Percentiles rank a stretch among this genome's conserved stretches.
Evolutionary conservation across 37 sponge, comb jelly and placozoan species (phyloP).

Genomic region (Spongia lamella): DNA sequence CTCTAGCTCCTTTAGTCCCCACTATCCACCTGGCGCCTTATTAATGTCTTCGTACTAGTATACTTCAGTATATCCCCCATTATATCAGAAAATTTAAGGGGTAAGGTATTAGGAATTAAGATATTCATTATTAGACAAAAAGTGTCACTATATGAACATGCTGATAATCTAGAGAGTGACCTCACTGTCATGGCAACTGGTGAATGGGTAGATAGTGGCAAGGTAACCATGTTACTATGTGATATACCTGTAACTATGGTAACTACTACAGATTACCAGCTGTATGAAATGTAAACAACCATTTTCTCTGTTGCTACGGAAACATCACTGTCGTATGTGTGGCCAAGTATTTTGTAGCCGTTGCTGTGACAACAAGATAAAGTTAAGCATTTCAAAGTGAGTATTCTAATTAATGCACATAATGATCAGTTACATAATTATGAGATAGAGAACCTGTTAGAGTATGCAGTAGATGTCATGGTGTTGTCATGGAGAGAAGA

Average conservation of each 20-base stretch:
- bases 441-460: slow-evolving; percentile 47
- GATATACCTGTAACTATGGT: too few species aligned
- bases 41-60: too few species aligned
- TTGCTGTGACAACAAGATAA: slow-evolving; percentile 64
- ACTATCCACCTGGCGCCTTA: too few species aligned
- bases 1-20: too few species aligned
- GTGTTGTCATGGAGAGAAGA: slow-evolving; percentile 23
- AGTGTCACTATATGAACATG: slow-evolving; percentile 82
- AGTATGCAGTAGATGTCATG: slow-evolving; percentile 48
- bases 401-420: not conserved
- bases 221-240: not conserved
- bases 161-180: slow-evolving; percentile 71
- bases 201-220: slow-evolving; percentile 52
- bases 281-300: slow-evolving; percentile 57
- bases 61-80: not conserved
- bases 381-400: slow-evolving; percentile 60
- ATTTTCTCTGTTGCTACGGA: slow-evolving; percentile 38
- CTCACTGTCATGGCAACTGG: slow-evolving; percentile 33
- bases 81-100: not conserved
- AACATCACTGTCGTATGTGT: slow-evolving; percentile 91
- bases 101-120: not conserved
- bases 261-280: not conserved
- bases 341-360: slow-evolving; percentile 74
- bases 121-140: slow-evolving; percentile 82
- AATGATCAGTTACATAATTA: not conserved